Base-by-base conservation (phyloP, 2,888 invertebrate species). In the Andrena flavipes region DNA sequence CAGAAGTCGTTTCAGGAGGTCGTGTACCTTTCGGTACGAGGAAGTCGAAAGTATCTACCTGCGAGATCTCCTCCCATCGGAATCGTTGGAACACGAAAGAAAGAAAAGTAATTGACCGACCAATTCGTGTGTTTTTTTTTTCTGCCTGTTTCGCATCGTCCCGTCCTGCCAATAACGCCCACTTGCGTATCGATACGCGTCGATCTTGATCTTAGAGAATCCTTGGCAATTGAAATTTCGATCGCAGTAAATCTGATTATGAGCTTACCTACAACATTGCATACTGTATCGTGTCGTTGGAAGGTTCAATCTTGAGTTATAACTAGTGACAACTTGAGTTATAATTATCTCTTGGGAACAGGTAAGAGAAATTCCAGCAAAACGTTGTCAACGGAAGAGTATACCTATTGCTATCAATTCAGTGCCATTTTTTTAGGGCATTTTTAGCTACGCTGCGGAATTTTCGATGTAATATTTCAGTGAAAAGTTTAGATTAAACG, bases 1-100 rank as follows among this genome's bases (percentile, higher is more conserved):
- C 78, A 82, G 76, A 78, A 81, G 84, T 64, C 78, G 76, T 68
- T 67, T 73, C 69, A 69, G 73, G 76, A 88, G 84, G 86, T 86
- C 88, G 86, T 81, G 77, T 68, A 82, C 82, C 87, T 87, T 70
- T 71, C 59, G 35, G 75, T 63, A 63, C 70, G 63, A 69, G 83
- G 80, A 83, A 86, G 82, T 76, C 62, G 80, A 88, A 82, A 86
- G 88, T 84, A 63, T 72, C 74, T 51, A 56, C 56, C 23, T 56
- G 62, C 76, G 71, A 54, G 74, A 70, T 64, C 33, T 23, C 54
- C 29, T 20, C 48, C n/a, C 51, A 29, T 29, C 54, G 2, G 20
- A 0, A 8, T 42, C 23, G 30, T 1, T 26, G 33, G 51, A 71
- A 35, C 42, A 42, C 59, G 59, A 7, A 64, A 49, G 51, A 51